phyloP scores from a whole-genome alignment of 2,113 vertebrate species.

The Manacus vitellinus region DNA sequence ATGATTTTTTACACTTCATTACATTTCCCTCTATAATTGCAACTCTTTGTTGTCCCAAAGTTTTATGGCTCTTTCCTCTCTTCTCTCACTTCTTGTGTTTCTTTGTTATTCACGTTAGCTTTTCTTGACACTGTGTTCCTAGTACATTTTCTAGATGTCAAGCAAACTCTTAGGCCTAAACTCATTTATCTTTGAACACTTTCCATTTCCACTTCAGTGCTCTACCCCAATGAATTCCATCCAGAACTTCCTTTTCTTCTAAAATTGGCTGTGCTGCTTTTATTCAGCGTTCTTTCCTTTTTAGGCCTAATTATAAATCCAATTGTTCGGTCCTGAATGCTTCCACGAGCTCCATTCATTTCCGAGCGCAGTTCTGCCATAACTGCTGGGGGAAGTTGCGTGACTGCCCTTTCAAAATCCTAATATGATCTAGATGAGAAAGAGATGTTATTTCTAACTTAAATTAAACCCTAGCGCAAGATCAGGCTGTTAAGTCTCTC shows the following conservation, averaged over 20 bases:
- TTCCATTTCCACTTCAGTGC: slow-evolving; percentile 59
- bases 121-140: slow-evolving; percentile 62
- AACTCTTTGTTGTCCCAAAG: slow-evolving; percentile 46
- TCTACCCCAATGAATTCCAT: slow-evolving; percentile 56
- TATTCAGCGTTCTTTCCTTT: slow-evolving; percentile 61
- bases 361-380: slow-evolving; percentile 33
- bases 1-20: slow-evolving; percentile 70
- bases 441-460: slow-evolving; percentile 61
- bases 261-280: slow-evolving; percentile 69
- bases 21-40: slow-evolving; percentile 45
- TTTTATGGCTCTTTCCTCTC: slow-evolving; percentile 66
- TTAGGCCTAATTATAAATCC: slow-evolving; percentile 68
- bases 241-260: slow-evolving; percentile 69
- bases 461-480: background rate
- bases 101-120: slow-evolving; percentile 55
- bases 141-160: slow-evolving; percentile 64
- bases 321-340: slow-evolving; percentile 60
- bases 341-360: slow-evolving; percentile 70
- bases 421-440: slow-evolving; percentile 60
- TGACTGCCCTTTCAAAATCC: slow-evolving; percentile 65
- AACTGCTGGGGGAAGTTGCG: slow-evolving; percentile 55
- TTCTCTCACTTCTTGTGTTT: slow-evolving; percentile 54
- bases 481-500: background rate
- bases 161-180: slow-evolving; percentile 64
- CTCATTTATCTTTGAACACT: slow-evolving; percentile 68